Base-by-base conservation (phyloP, 2,113 vertebrate species). In the Tragelaphus strepsiceros region DNA sequence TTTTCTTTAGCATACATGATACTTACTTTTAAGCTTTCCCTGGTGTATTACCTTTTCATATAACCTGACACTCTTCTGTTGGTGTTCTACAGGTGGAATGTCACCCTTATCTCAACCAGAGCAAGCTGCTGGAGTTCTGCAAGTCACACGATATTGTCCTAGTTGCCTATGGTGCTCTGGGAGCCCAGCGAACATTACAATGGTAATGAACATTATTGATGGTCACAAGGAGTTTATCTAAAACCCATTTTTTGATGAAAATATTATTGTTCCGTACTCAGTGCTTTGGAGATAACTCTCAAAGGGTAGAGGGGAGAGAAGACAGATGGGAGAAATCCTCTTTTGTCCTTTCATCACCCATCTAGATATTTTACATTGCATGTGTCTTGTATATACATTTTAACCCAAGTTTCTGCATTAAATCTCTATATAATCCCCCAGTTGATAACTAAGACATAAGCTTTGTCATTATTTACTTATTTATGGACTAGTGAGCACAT, bases 41-140 rank as follows among this genome's bases (percentile, higher is more conserved):
- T 71, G 30, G 10, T 30, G 12, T 54, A 14, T 59, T 53, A 30
- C 1, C 11, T 1, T 39, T 56, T 81, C 43, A 16, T 43, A 24
- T 49, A 80, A 39, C 61, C n/a, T 71, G 15, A 54, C 8, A 39
- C 15, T 30, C 59, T 83, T 49, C 0, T 61, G 19, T 67, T 92
- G 67, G 3, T 7, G 19, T 74, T 71, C 80, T 77, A 2, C 7
- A 99, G 99, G 99, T 99, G 80, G 99, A 99, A 97, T 85, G 82
- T 85, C 54, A 85, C 24, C 82, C 82, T 85, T 85, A 98, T 74
- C 88, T 99, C 96, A 98, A 98, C 71, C 99, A 99, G 98, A 94
- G 98, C 2, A 98, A 99, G 7, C 93, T 99, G 95, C 97, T 99
- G 0, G 98, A 99, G 26, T 99, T 99, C 97, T 99, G 99, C 88